phyloP scores from a whole-genome alignment of 2,888 invertebrate genomes.

The Peribatodes rhomboidaria region DNA sequence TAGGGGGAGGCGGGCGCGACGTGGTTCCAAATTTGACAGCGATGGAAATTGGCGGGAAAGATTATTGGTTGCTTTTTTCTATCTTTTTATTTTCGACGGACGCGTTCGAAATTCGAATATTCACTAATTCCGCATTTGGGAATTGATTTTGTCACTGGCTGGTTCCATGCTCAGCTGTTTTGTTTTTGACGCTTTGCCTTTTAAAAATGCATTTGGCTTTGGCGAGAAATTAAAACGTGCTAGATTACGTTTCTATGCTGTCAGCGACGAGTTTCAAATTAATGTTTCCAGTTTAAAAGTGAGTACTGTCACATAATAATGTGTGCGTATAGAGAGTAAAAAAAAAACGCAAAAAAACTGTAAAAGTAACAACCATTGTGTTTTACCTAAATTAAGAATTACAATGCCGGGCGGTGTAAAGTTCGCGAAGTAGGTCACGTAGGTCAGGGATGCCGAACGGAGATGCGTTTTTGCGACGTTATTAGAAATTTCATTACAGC shows the following conservation, averaged over 20 bases:
- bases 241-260: no score
- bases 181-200: not conserved
- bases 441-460: slow-evolving; percentile 66
- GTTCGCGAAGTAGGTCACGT: slow-evolving; percentile 63
- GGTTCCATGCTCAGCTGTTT: not conserved
- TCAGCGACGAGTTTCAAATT: no score
- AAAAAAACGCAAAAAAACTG: no score
- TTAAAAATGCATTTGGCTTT: not conserved
- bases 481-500: slow-evolving; percentile 62
- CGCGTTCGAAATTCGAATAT: slow-evolving; percentile 39
- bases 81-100: slow-evolving; percentile 44
- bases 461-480: slow-evolving; percentile 58
- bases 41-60: slow-evolving; percentile 86
- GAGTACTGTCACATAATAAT: not conserved
- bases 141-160: slow-evolving; percentile 10
- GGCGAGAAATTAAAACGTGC: slow-evolving; percentile 2
- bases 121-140: slow-evolving; percentile 44
- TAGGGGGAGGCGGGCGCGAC: slow-evolving; percentile 63
- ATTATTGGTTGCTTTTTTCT: slow-evolving; percentile 75
- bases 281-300: not conserved
- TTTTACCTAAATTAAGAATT: slow-evolving; percentile 54
- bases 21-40: slow-evolving; percentile 85
- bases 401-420: slow-evolving; percentile 43
- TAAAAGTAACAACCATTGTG: not conserved
- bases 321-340: no score